Evolutionary conservation across 2,888 invertebrate species (phyloP), one percentile per base, ranked within the genome.

Genomic region (Melanophora roralis): DNA sequence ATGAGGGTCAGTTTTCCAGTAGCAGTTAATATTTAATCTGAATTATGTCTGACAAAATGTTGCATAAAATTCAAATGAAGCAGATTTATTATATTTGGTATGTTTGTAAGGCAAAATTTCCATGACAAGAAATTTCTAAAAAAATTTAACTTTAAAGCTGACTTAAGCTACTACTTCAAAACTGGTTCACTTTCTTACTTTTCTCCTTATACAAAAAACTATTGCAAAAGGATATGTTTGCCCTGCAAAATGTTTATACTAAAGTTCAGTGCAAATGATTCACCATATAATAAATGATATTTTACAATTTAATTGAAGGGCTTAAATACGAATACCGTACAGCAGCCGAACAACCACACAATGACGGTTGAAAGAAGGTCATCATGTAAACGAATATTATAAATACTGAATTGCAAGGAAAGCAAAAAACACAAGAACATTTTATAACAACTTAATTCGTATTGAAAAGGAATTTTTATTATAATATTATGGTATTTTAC

Each of bases 281-380:
- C 21, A 2, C 19, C 45, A 72, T 68, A 40, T 76, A 76, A 76
- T 76, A 47, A 76, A 80, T 80, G 76, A 68, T 76, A 76, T 80
- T 80, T 72, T 72, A 76, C 67, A 64, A 68, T 72, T 76, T 80
- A 76, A 76, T 80, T 80, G 68, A 80, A 76, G 80, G 76, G 43
- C 59, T 65, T 62, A 38, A 68, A 45, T 12, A 27, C 23, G 51
- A 43, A 51, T 51, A 32, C 27, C 27, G 6, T 19, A 43, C 34
- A 72, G 7, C 53, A 19, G 34, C 43, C 45, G 47, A 23, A 36
- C 36, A 53, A 62, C 47, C 36, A 19, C 16, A 43, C 47, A 68
- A 57, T 53, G 1, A 32, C 9, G 16, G 38, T 19, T 45, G 1
- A 8, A 53, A 51, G 45, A 45, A 60, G 60, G 60, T 60, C 60